Conservation (phyloP, 2,797 vertebrate genomes). For the Malurus leucopterus region DNA sequence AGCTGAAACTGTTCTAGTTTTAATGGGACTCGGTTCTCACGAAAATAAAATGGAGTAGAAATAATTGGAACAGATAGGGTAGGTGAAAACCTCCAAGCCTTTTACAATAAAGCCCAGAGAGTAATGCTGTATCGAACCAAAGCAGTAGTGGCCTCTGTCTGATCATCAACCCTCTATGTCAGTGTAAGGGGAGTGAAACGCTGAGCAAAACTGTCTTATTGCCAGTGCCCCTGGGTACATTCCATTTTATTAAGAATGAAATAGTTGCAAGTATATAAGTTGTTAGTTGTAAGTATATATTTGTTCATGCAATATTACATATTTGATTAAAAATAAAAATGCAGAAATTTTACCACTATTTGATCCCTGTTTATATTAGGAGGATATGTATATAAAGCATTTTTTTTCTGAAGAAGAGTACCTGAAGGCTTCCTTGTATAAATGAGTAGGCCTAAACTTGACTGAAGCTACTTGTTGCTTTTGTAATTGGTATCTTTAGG, state of each 20-base stretch:
- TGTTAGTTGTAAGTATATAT: background rate
- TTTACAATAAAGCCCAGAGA: background rate
- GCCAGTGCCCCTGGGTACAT: background rate
- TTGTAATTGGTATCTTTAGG: background rate
- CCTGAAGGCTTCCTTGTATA: background rate
- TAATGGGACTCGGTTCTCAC: background rate
- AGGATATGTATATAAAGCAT: background rate
- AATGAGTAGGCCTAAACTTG: background rate
- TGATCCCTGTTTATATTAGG: background rate
- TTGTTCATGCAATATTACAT: background rate
- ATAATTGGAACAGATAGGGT: background rate
- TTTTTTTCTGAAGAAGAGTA: background rate
- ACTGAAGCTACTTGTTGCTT: background rate
- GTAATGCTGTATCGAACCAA: background rate
- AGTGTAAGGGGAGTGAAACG: background rate
- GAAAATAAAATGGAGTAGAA: background rate
- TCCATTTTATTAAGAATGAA: background rate
- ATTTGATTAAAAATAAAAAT: background rate
- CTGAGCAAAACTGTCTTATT: background rate
- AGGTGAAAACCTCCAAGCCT: background rate
- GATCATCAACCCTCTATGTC: background rate
- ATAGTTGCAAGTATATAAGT: background rate
- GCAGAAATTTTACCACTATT: background rate
- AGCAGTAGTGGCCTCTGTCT: background rate
- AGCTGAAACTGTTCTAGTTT: background rate